Percentiles rank a stretch among this genome's conserved stretches.
These are phyloP conservation scores for Phaethon lepturus DNA, from an alignment of 2,113 vertebrate genomes.

Conservation along the genomic window DNA sequence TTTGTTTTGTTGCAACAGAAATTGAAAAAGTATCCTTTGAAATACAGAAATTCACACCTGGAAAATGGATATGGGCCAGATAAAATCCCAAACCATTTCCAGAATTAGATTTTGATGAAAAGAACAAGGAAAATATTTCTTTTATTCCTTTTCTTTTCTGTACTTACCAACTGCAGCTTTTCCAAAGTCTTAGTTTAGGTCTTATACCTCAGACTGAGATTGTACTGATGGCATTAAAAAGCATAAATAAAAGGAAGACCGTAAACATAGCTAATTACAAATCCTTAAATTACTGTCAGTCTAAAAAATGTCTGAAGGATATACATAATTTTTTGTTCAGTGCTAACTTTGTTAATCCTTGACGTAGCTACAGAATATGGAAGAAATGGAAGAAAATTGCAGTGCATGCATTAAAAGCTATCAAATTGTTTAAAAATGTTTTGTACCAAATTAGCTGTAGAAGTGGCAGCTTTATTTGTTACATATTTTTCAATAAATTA, in stretches of 20 bases:
- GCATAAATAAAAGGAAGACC: background rate
- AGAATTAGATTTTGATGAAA: background rate
- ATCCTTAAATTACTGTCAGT: background rate
- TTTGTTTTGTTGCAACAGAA: background rate
- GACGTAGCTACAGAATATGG: background rate
- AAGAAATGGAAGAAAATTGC: background rate
- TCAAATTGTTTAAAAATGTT: background rate
- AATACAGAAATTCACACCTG: background rate
- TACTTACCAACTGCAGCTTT: background rate
- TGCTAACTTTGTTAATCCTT: background rate
- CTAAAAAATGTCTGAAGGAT: background rate
- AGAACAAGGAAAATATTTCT: background rate
- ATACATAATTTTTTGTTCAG: background rate
- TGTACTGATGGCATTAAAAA: background rate
- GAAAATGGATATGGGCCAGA: background rate
- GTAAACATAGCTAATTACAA: background rate
- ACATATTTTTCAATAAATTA: background rate
- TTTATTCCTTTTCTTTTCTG: background rate
- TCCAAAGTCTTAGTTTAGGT: background rate
- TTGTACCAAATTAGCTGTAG: background rate
- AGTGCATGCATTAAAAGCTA: background rate
- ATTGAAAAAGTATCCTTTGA: background rate
- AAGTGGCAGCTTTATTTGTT: background rate
- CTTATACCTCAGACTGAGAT: background rate
- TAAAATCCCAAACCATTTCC: background rate